Evolutionary conservation across 2,113 vertebrate species (phyloP).

Genomic region (Leucosticte australis): DNA sequence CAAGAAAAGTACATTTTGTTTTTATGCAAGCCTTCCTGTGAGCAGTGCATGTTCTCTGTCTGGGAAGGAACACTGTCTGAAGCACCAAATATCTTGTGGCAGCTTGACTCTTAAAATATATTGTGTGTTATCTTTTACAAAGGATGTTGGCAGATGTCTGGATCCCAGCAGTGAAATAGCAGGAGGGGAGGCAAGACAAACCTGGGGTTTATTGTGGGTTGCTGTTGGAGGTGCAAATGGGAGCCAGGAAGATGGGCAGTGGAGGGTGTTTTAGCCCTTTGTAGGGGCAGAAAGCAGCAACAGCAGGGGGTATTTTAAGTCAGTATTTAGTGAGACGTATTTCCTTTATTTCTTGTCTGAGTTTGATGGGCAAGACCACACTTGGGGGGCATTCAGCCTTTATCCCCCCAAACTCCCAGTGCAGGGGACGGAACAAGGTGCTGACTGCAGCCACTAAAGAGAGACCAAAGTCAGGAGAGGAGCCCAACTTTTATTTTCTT

Average conservation of each 20-base stretch:
- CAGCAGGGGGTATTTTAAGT: neutral
- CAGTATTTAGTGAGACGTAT: neutral
- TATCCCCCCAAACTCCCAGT: neutral
- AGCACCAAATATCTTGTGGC: neutral
- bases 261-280: neutral
- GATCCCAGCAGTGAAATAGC: neutral
- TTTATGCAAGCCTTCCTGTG: neutral
- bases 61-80: neutral
- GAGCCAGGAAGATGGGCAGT: neutral
- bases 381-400: neutral
- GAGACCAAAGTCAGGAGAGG: neutral
- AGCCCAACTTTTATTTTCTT: neutral
- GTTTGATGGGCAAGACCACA: neutral
- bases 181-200: neutral
- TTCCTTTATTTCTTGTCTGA: neutral
- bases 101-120: neutral
- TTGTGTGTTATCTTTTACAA: neutral
- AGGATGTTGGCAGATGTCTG: neutral
- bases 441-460: neutral
- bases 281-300: neutral
- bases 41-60: neutral
- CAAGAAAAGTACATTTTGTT: slow-evolving; percentile 19
- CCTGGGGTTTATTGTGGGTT: neutral
- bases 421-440: rapidly evolving
- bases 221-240: neutral